A percentile compares a stretch with the other conserved stretches of the same genome.
phyloP scores from a whole-genome alignment of 2,888 invertebrate species.

The Stenodema calcarata region DNA sequence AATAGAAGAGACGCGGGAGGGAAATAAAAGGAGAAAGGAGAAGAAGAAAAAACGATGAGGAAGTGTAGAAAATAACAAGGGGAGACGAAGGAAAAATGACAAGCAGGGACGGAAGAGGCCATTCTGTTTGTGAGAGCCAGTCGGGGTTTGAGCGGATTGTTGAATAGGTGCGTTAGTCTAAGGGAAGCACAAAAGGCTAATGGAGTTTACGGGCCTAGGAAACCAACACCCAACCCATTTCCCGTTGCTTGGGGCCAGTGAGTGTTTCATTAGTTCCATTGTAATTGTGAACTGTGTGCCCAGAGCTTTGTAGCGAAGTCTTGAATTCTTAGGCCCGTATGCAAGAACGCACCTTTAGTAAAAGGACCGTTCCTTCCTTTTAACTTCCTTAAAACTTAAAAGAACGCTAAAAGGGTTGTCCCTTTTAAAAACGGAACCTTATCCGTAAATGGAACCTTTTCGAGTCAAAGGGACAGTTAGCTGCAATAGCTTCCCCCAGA shows the following conservation, averaged over 20 bases:
- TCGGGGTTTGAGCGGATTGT: neutral
- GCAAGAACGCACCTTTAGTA: too few species aligned
- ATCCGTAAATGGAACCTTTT: too few species aligned
- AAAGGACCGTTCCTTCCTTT: too few species aligned
- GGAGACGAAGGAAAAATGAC: constrained; percentile 15
- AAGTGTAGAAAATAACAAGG: neutral
- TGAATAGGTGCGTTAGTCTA: constrained; percentile 19
- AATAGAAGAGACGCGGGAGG: neutral
- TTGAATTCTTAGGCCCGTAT: too few species aligned
- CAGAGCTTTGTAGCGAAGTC: neutral
- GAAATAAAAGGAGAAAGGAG: neutral
- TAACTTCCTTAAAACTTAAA: too few species aligned
- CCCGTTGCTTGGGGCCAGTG: neutral
- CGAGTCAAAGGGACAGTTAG: too few species aligned
- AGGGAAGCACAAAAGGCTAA: constrained; percentile 9
- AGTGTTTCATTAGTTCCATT: constrained; percentile 9
- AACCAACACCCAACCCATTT: constrained; percentile 5
- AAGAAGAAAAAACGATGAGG: neutral
- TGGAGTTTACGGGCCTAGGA: constrained; percentile 13
- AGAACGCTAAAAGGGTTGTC: too few species aligned
- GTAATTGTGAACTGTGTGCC: neutral
- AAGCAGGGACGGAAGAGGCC: neutral
- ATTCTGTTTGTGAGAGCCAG: constrained; percentile 17
- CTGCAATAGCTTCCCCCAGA: too few species aligned
- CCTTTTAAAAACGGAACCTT: too few species aligned